These are phyloP conservation scores for Micromussa lordhowensis DNA, from an alignment of 92 coral and sea anemone genomes.

Conservation along the genomic window DNA sequence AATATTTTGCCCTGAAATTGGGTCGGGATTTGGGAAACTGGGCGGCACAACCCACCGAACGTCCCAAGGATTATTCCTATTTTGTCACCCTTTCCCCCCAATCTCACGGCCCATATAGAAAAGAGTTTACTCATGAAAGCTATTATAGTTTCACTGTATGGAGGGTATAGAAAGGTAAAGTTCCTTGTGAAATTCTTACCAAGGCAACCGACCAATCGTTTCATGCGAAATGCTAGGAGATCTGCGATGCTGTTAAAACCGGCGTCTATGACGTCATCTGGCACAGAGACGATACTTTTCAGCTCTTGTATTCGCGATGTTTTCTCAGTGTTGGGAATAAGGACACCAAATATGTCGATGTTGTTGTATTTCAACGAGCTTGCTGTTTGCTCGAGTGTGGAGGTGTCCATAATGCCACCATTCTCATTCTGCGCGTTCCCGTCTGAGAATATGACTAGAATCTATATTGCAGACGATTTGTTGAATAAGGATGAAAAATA, in stretches of 20 bases:
- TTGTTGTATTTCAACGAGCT: background rate
- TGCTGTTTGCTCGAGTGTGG: constrained; percentile 14
- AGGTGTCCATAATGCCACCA: constrained; percentile 23
- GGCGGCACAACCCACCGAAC: no score
- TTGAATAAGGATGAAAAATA: background rate
- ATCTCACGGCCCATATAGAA: background rate
- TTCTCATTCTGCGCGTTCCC: constrained; percentile 12
- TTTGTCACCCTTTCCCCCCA: background rate
- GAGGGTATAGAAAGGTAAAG: no score
- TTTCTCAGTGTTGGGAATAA: constrained; percentile 30
- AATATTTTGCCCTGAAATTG: no score
- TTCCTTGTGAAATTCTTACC: background rate
- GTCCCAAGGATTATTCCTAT: background rate
- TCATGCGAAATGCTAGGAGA: background rate
- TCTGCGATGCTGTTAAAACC: constrained; percentile 13
- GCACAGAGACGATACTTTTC: constrained; percentile 29
- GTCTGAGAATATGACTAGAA: constrained; percentile 37
- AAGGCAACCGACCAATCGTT: background rate
- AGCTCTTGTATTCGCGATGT: constrained; percentile 20
- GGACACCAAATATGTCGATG: constrained; percentile 26
- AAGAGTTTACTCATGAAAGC: background rate
- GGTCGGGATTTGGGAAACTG: no score
- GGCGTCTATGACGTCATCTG: constrained; percentile 18
- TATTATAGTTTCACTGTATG: background rate
- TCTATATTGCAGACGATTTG: background rate